Evolutionary conservation across 2,888 invertebrate species (phyloP).

Genomic region (Phyllotreta striolata): DNA sequence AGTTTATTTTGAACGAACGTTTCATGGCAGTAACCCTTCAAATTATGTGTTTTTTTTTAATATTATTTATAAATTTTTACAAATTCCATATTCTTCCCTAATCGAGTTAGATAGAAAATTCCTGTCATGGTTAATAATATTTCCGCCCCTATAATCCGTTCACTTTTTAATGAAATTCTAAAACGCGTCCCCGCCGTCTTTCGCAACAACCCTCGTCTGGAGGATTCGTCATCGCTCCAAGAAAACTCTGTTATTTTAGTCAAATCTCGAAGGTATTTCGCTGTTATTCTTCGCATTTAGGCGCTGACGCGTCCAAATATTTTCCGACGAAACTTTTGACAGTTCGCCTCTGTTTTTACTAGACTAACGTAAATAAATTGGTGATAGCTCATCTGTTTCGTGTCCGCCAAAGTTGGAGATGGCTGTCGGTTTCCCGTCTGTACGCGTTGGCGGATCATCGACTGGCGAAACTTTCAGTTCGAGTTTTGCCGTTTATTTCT

Average conservation of each 20-base stretch:
- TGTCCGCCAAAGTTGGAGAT: constrained; percentile 14
- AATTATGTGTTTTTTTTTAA: too few relatives aligned
- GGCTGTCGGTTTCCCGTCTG: not conserved
- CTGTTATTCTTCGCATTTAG: constrained; percentile 39
- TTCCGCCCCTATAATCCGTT: too few relatives aligned
- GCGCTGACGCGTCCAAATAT: constrained; percentile 38
- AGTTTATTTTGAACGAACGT: too few relatives aligned
- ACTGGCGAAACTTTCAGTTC: not conserved
- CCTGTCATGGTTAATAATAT: too few relatives aligned
- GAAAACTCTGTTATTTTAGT: constrained; percentile 37
- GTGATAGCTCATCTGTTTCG: constrained; percentile 39
- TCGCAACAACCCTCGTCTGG: not conserved
- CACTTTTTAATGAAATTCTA: too few relatives aligned
- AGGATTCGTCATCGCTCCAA: not conserved
- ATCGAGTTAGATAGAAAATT: too few relatives aligned
- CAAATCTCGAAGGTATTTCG: constrained; percentile 41
- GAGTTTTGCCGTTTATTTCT: not conserved
- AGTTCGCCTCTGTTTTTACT: constrained; percentile 37
- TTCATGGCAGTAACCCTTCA: too few relatives aligned
- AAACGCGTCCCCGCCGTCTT: not conserved
- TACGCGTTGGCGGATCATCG: not conserved
- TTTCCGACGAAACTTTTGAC: constrained; percentile 37
- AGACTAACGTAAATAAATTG: constrained; percentile 37
- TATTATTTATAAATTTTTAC: too few relatives aligned
- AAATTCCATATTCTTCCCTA: too few relatives aligned